These are phyloP conservation scores for Channa striata DNA, from an alignment of 2,797 vertebrate genomes.

Conservation along the genomic window DNA sequence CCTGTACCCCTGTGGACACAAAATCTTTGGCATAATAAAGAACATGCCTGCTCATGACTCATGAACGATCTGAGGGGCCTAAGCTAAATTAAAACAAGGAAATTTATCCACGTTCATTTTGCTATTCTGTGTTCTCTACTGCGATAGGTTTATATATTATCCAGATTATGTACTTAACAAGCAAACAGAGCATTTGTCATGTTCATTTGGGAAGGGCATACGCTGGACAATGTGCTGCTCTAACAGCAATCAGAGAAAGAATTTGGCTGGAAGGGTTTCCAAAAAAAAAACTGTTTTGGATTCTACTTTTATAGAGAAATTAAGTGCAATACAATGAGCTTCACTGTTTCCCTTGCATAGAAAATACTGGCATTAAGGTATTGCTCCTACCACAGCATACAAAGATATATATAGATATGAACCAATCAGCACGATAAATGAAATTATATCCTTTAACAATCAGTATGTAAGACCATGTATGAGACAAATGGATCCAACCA, in stretches of 20 bases:
- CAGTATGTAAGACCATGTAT: background rate
- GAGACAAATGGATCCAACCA: background rate
- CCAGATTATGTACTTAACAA: background rate
- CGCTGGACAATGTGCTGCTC: background rate
- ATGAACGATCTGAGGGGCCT: background rate
- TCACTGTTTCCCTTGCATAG: background rate
- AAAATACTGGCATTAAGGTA: background rate
- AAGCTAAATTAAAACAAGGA: background rate
- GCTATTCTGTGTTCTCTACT: too few species aligned
- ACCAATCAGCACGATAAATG: background rate
- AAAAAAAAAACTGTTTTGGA: background rate
- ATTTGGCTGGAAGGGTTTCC: background rate
- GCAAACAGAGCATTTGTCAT: background rate
- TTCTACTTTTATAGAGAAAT: background rate
- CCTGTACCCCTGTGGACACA: background rate
- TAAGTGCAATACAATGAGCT: background rate
- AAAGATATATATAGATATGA: background rate
- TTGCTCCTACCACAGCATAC: background rate
- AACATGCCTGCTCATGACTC: background rate
- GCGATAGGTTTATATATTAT: too few species aligned
- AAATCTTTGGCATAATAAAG: background rate
- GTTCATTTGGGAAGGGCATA: background rate
- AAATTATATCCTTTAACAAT: background rate
- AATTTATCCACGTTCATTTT: too few species aligned
- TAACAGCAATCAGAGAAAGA: background rate